A percentile compares a stretch with the other conserved stretches of the same genome.
Evolutionary conservation across 2,113 vertebrate species (phyloP).

Genomic region (Tragelaphus strepsiceros): DNA sequence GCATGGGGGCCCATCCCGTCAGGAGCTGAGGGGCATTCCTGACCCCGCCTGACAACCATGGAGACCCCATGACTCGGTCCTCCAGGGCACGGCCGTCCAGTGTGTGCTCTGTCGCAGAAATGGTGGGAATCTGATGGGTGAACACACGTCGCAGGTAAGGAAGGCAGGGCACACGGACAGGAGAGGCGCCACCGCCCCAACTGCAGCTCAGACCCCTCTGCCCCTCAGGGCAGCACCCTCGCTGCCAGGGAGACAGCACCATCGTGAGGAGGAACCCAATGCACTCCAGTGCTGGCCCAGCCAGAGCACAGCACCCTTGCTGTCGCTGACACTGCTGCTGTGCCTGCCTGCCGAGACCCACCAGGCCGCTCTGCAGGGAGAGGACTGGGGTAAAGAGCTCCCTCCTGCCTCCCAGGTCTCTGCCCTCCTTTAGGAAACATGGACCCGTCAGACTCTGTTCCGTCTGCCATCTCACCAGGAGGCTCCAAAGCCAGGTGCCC

Average conservation of each 20-base stretch:
- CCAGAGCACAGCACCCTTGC: rapidly evolving
- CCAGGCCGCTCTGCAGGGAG: neutral
- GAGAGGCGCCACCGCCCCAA: neutral
- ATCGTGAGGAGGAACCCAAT: rapidly evolving
- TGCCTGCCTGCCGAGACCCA: rapidly evolving
- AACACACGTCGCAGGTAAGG: neutral
- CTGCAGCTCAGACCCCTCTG: neutral
- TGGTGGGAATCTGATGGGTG: neutral
- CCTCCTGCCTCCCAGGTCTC: neutral
- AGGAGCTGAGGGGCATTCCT: neutral
- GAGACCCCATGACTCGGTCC: no score
- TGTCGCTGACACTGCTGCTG: rapidly evolving
- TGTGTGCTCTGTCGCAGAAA: rapidly evolving
- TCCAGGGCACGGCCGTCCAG: rapidly evolving
- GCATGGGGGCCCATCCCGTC: rapidly evolving
- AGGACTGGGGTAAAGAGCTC: no score
- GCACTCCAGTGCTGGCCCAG: neutral
- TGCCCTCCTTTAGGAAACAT: neutral
- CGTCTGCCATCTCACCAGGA: neutral
- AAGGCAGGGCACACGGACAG: neutral
- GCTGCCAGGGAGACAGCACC: rapidly evolving
- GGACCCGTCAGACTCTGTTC: neutral
- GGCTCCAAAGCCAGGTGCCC: neutral
- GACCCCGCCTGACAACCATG: rapidly evolving
- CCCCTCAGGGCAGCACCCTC: no score